Evolutionary conservation across 2,113 vertebrate genomes (phyloP), one percentile per base, ranked within the genome.

Genomic region (Dipodomys stephensi): DNA sequence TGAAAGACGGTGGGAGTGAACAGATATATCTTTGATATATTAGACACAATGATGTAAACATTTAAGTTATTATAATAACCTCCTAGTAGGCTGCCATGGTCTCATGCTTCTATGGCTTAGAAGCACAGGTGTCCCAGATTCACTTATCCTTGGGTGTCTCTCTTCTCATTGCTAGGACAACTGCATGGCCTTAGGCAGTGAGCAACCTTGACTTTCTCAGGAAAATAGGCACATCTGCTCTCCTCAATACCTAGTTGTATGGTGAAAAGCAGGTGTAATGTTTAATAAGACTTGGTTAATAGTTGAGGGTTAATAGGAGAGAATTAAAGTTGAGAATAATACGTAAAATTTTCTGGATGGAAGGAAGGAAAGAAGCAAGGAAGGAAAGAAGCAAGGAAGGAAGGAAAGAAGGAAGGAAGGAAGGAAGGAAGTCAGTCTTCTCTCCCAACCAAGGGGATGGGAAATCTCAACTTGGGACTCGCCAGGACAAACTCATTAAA

Each of bases 21-120:
- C 1, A 8, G 9, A 7, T 13, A 39, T n/a, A 35, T n/a, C 39
- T 65, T 46, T 6, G 27, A 64, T 30, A 35, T n/a, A 49, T 5
- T 73, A 8, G 25, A 32, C 16, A 20, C 35, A 7, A 6, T 64
- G 49, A 28, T 0, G 13, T 10, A 46, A 53, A 28, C 25, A 8
- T 69, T 60, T 27, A 20, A 18, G 39, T 46, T 68, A 35, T 46
- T 27, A n/a, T 39, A 28, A 9, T 57, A 28, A 28, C 10, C 32
- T 20, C 25, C 23, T 35, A 11, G 20, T 11, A 49, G 72, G 4
- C 44, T 81, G 39, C 20, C 19, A 11, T 15, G 8, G 39, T 6
- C 1, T 57, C 64, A 23, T 0, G 0, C 3, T 5, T 15, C 25
- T 39, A 19, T 6, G 62, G 12, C 60, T 28, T 30, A 49, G 80